Conservation (phyloP, 2,888 invertebrate species). For the Eupithecia tripunctaria region DNA sequence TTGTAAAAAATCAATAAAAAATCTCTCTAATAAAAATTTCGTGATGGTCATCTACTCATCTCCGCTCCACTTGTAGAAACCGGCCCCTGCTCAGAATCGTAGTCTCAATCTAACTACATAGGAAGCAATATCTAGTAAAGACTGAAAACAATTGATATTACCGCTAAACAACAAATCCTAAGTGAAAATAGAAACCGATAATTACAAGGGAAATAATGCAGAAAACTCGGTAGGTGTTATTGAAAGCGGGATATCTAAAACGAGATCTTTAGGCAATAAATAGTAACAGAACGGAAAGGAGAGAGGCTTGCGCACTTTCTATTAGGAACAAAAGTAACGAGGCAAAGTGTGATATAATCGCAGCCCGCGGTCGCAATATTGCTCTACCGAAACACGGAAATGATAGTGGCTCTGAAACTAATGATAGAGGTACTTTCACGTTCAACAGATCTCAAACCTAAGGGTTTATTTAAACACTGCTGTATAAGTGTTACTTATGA, state of each 20-base stretch:
- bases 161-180: constrained; percentile 6
- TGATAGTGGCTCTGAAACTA: constrained; percentile 14
- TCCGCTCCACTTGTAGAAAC: neutral
- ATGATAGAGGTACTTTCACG: constrained; percentile 20
- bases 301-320: constrained; percentile 76
- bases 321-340: constrained; percentile 72
- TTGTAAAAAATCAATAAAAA: neutral
- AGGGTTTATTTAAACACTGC: neutral
- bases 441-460: neutral
- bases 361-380: constrained; percentile 54
- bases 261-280: constrained; percentile 60
- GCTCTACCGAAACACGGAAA: constrained; percentile 30
- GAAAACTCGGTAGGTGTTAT: constrained; percentile 42
- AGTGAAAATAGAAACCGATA: constrained; percentile 34
- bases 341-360: constrained; percentile 79
- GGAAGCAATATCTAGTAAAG: neutral
- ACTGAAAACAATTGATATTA: neutral
- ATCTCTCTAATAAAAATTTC: neutral
- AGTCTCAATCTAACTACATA: neutral
- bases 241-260: constrained; percentile 47
- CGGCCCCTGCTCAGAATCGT: neutral
- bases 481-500: neutral
- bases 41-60: neutral
- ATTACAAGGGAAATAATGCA: constrained; percentile 41
- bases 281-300: constrained; percentile 75